Conservation (phyloP, 2,797 vertebrate genomes). For the Acanthopagrus latus region DNA sequence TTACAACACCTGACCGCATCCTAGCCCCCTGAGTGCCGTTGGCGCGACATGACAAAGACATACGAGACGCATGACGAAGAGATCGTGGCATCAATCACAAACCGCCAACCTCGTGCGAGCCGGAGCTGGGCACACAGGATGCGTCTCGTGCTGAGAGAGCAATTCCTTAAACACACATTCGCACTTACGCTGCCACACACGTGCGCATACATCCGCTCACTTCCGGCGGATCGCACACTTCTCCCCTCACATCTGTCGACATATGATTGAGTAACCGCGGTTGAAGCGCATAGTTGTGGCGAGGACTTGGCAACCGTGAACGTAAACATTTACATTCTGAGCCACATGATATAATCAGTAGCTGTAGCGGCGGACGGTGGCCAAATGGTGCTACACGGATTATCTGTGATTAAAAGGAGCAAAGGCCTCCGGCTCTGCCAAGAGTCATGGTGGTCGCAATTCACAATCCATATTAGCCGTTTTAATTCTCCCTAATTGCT, state of each 20-base stretch:
- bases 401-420: conserved; percentile 17
- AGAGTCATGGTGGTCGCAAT: not conserved
- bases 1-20: conserved; percentile 12
- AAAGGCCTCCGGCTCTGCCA: not conserved
- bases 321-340: conserved; percentile 42
- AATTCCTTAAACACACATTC: not conserved
- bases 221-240: conserved; percentile 7
- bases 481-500: conserved; percentile 23
- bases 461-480: not conserved
- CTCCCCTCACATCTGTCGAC: conserved; percentile 17
- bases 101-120: not conserved
- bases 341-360: conserved; percentile 26
- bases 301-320: conserved; percentile 26
- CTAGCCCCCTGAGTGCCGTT: not conserved
- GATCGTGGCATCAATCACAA: conserved; percentile 5
- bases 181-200: conserved; percentile 6
- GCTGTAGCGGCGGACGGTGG: not conserved
- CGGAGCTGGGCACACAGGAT: conserved; percentile 13
- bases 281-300: conserved; percentile 32
- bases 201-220: conserved; percentile 1
- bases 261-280: conserved; percentile 17
- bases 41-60: conserved; percentile 19
- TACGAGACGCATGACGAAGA: not conserved
- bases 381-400: conserved; percentile 19
- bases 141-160: conserved; percentile 17